These are phyloP conservation scores for Ataeniobius toweri DNA, from an alignment of 2,797 vertebrate genomes.

Conservation along the genomic window DNA sequence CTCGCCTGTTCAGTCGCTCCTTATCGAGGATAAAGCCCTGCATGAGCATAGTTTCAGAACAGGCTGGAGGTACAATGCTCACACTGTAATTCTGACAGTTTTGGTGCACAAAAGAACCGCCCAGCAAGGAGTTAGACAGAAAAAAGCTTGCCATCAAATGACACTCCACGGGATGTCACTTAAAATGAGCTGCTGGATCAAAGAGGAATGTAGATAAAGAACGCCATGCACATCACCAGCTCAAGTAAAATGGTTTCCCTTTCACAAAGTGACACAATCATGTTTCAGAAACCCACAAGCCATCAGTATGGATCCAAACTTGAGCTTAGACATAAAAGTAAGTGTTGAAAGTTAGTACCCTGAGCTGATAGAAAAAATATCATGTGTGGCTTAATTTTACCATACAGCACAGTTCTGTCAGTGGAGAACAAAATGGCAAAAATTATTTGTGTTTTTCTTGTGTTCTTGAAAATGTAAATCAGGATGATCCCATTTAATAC, in stretches of 20 bases:
- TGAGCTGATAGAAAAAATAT: constrained; percentile 10
- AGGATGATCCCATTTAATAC: no score
- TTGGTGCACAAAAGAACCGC: constrained; percentile 56
- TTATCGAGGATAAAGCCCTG: constrained; percentile 57
- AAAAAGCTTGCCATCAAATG: constrained; percentile 60
- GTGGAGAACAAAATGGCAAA: not conserved
- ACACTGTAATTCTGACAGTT: constrained; percentile 65
- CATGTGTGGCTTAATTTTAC: constrained; percentile 4
- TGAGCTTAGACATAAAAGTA: constrained; percentile 19
- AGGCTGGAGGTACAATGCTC: constrained; percentile 57
- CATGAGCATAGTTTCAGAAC: constrained; percentile 58
- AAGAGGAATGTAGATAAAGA: constrained; percentile 45
- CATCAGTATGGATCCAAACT: constrained; percentile 3
- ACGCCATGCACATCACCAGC: constrained; percentile 31
- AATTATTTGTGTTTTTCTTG: not conserved
- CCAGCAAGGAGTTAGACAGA: constrained; percentile 51
- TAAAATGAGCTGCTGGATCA: constrained; percentile 59
- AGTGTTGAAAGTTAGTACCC: constrained; percentile 6
- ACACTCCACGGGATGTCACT: constrained; percentile 60
- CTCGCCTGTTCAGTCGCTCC: constrained; percentile 51
- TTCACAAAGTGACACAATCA: constrained; percentile 42
- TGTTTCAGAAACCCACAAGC: constrained; percentile 27
- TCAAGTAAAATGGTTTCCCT: constrained; percentile 45
- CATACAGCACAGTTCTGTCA: not conserved
- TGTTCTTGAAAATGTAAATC: no score